These are phyloP conservation scores for Eupithecia pulchellata DNA, from an alignment of 2,888 invertebrate genomes.

Conservation along the genomic window DNA sequence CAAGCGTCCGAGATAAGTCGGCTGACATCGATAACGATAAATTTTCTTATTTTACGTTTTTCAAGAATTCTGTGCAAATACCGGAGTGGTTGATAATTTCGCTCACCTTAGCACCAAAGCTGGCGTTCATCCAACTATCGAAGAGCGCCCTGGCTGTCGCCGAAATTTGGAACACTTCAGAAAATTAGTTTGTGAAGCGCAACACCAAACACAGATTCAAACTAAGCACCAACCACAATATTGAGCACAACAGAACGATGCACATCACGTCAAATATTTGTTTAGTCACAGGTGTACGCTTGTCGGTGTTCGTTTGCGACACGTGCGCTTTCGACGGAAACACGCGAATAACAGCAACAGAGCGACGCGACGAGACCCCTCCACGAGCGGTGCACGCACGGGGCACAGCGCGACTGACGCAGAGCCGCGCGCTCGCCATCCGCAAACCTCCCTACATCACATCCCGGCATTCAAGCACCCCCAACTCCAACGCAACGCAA, in stretches of 20 bases:
- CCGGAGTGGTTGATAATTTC: slow-evolving; percentile 56
- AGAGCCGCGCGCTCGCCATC: slow-evolving; percentile 43
- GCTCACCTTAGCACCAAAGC: slow-evolving; percentile 80
- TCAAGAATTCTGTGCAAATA: slow-evolving; percentile 53
- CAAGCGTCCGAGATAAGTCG: slow-evolving; percentile 66
- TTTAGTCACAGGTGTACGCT: slow-evolving; percentile 76
- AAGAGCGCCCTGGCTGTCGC: slow-evolving; percentile 77
- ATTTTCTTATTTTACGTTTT: slow-evolving; percentile 49
- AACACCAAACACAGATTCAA: slow-evolving; percentile 56
- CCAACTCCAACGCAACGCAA: slow-evolving; percentile 54
- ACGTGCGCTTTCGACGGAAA: slow-evolving; percentile 79
- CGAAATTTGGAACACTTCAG: slow-evolving; percentile 71
- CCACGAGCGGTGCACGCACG: slow-evolving; percentile 76
- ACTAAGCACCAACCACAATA: slow-evolving; percentile 71
- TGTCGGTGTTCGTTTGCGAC: slow-evolving; percentile 68
- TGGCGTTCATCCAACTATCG: slow-evolving; percentile 83
- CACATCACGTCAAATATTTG: slow-evolving; percentile 80
- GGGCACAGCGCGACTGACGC: slow-evolving; percentile 78
- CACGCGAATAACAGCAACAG: slow-evolving; percentile 74
- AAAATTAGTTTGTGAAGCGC: slow-evolving; percentile 53
- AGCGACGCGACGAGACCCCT: slow-evolving; percentile 60
- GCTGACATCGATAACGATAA: slow-evolving; percentile 60
- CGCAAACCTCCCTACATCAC: slow-evolving; percentile 48
- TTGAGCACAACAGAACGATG: slow-evolving; percentile 68
- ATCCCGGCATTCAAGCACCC: slow-evolving; percentile 49